A percentile compares a stretch with the other conserved stretches of the same genome.
phyloP scores from a whole-genome alignment of 2,888 invertebrate species.

The Linyphia triangularis region DNA sequence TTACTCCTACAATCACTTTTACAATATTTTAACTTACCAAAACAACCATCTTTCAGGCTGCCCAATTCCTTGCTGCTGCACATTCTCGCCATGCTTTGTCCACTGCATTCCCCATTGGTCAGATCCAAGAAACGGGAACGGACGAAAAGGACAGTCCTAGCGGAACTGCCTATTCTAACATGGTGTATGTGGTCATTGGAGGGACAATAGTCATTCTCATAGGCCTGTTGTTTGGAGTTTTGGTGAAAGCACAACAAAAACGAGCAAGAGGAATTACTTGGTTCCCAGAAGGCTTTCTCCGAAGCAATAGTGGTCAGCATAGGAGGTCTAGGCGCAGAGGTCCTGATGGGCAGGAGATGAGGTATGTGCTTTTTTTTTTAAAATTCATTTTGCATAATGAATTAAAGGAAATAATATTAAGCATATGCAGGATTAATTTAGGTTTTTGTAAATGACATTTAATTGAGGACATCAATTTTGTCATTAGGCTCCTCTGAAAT shows the following conservation, averaged over 20 bases:
- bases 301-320: conserved; percentile 83
- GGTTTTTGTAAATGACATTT: not conserved
- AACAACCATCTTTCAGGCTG: conserved; percentile 82
- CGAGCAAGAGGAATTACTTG: conserved; percentile 92
- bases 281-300: conserved; percentile 97
- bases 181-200: conserved; percentile 77
- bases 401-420: not conserved
- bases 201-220: conserved; percentile 81
- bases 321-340: conserved; percentile 88
- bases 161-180: conserved; percentile 30
- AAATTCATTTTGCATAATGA: not conserved
- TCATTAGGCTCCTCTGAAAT: no score
- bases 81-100: conserved; percentile 87
- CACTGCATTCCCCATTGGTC: conserved; percentile 72
- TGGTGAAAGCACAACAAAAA: conserved; percentile 91
- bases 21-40: not conserved
- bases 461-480: no score
- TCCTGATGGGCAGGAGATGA: conserved; percentile 97
- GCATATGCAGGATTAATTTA: not conserved
- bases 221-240: conserved; percentile 86
- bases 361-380: conserved; percentile 82
- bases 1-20: not conserved
- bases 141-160: conserved; percentile 46
- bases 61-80: conserved; percentile 92
- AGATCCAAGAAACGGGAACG: conserved; percentile 64